Conservation (phyloP, 1,140 invertebrate genomes). For the Trichoplusia ni region DNA sequence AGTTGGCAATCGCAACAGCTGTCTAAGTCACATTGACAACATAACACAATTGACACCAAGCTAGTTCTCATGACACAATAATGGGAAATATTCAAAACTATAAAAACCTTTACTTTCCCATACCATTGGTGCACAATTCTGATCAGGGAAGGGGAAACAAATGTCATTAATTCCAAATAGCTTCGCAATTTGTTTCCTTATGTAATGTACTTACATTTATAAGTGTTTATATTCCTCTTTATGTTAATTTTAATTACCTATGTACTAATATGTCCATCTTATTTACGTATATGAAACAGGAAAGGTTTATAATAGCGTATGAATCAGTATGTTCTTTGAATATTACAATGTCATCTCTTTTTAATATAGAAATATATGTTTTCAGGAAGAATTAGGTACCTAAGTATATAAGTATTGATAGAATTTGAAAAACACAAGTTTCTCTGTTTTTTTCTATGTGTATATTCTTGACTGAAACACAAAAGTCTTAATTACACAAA, state of each 20-base stretch:
- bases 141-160: constrained; percentile 3
- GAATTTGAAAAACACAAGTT: no score
- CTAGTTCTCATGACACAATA: neutral
- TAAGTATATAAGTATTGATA: no score
- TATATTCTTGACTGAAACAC: no score
- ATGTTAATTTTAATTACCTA: neutral
- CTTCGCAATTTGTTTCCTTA: constrained; percentile 1
- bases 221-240: no score
- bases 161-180: neutral
- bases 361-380: neutral
- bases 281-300: neutral
- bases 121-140: neutral
- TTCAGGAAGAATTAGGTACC: neutral
- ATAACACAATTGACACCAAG: neutral
- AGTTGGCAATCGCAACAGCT: no score
- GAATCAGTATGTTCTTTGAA: no score
- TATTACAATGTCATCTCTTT: neutral
- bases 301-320: neutral
- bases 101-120: neutral
- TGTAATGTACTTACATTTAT: no score
- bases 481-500: no score
- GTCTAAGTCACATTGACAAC: neutral
- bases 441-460: no score
- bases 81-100: neutral
- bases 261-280: neutral